These are phyloP conservation scores for Steinernema hermaphroditum DNA, from an alignment of 2,888 invertebrate genomes.

Conservation along the genomic window DNA sequence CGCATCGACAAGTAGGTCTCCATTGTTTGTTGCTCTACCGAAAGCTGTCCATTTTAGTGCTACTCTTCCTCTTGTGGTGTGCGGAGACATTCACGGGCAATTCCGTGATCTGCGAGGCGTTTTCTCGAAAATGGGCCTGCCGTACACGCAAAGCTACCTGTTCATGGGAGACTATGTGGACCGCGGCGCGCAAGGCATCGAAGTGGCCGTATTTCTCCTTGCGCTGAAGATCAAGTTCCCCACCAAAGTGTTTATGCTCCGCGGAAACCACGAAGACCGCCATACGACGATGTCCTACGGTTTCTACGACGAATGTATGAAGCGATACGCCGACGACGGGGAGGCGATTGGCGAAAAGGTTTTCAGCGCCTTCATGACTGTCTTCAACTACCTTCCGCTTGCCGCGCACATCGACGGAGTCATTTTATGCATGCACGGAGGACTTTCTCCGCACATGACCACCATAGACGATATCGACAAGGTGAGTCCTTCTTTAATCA, in stretches of 20 bases:
- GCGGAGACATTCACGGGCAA: constrained; percentile 60
- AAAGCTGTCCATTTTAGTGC: background rate
- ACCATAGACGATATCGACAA: constrained; percentile 46
- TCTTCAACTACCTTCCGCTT: constrained; percentile 58
- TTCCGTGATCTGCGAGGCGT: constrained; percentile 54
- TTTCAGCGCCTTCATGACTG: constrained; percentile 22
- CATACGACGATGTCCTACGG: constrained; percentile 59
- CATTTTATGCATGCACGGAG: constrained; percentile 60
- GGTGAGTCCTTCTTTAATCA: constrained; percentile 30
- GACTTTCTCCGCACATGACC: constrained; percentile 52
- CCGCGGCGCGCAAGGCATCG: constrained; percentile 46
- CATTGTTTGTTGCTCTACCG: background rate
- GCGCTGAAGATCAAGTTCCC: constrained; percentile 51
- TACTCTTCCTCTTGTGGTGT: constrained; percentile 46
- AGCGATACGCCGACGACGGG: constrained; percentile 31
- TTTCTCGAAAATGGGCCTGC: constrained; percentile 45
- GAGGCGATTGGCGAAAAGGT: constrained; percentile 36
- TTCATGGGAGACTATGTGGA: constrained; percentile 49
- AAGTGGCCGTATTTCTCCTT: constrained; percentile 39
- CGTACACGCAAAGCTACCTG: constrained; percentile 41
- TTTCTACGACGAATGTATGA: constrained; percentile 57
- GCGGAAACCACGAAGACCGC: constrained; percentile 62
- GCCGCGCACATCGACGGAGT: constrained; percentile 48
- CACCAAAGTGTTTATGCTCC: constrained; percentile 45
- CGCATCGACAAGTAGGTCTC: constrained; percentile 39